Evolutionary conservation across 1,140 invertebrate genomes (phyloP), one percentile per base, ranked within the genome.

Genomic region (Drosophila rufa): DNA sequence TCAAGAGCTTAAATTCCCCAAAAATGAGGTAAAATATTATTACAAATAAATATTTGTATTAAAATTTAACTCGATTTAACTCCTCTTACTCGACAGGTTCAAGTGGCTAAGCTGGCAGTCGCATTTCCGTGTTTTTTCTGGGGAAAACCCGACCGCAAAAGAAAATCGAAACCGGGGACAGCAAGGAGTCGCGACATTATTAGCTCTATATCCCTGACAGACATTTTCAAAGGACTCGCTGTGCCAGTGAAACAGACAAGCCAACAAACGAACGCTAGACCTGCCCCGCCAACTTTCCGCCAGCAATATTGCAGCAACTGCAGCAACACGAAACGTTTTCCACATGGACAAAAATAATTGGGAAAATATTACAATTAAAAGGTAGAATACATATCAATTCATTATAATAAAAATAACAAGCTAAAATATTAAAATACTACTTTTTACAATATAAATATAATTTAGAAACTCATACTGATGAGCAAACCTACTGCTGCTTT

Each of bases 111-210:
- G 30, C 48, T 12, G 59, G 19, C 4, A 12, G 51, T 55, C 51
- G 36, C 36, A 30, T 36, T 36, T 53, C 14, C 33, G 17, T 33
- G 50, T n/a, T 22, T 15, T 55, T 5, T 3, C 11, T 12, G 9
- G 8, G 3, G 61, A 33, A 62, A 46, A 45, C 19, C 30, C 15
- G 27, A 30, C 27, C 27, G 22, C 27, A 15, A 17, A 64, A 15
- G 38, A 25, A 48, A 36, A 30, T 53, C 40, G 38, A 42, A 55
- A 27, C 38, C 61, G 17, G 48, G 33, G 22, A 48, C 57, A 61
- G 40, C 43, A 62, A 68, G 75, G 60, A 78, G 66, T 60, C 36
- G 82, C 82, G 66, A 86, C 82, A 86, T 86, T 86, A 86, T 86
- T 86, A 82, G 83, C 82, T 79, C 56, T 47, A 86, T 76, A 86